Evolutionary conservation across 2,888 invertebrate genomes (phyloP).

Genomic region (Neoaliturus tenellus): DNA sequence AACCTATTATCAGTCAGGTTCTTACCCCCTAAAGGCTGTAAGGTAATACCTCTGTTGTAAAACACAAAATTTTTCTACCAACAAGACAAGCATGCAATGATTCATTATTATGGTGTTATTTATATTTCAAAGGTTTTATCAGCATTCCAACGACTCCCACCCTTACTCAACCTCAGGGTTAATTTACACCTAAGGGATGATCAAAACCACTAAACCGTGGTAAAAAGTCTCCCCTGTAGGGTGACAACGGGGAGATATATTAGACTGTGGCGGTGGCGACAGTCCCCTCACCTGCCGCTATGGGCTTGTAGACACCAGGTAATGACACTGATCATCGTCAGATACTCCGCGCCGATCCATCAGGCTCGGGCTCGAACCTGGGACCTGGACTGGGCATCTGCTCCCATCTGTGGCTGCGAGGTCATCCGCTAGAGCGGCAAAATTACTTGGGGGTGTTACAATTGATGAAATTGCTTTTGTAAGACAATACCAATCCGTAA

Average conservation of each 20-base stretch:
- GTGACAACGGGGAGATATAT: slow-evolving; percentile 9
- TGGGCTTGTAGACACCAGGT: not conserved
- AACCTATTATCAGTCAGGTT: too few relatives aligned
- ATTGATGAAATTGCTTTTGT: too few relatives aligned
- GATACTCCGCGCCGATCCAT: not conserved
- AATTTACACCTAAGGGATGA: not conserved
- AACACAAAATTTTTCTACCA: too few relatives aligned
- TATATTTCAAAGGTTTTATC: too few relatives aligned
- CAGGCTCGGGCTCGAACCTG: not conserved
- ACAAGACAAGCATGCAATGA: too few relatives aligned
- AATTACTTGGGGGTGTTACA: too few relatives aligned
- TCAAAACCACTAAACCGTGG: not conserved
- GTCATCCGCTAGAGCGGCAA: too few relatives aligned
- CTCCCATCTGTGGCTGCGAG: not conserved
- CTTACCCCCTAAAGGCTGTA: too few relatives aligned
- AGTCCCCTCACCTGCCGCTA: not conserved
- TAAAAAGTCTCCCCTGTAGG: not conserved
- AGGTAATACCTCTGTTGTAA: too few relatives aligned
- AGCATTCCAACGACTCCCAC: too few relatives aligned
- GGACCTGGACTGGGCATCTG: not conserved
- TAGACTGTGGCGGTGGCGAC: not conserved
- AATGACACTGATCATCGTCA: not conserved
- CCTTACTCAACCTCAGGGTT: not conserved
- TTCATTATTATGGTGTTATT: too few relatives aligned
- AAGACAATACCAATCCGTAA: too few relatives aligned